Evolutionary conservation across 2,888 invertebrate species (phyloP).

Genomic region (Aradus depressus): DNA sequence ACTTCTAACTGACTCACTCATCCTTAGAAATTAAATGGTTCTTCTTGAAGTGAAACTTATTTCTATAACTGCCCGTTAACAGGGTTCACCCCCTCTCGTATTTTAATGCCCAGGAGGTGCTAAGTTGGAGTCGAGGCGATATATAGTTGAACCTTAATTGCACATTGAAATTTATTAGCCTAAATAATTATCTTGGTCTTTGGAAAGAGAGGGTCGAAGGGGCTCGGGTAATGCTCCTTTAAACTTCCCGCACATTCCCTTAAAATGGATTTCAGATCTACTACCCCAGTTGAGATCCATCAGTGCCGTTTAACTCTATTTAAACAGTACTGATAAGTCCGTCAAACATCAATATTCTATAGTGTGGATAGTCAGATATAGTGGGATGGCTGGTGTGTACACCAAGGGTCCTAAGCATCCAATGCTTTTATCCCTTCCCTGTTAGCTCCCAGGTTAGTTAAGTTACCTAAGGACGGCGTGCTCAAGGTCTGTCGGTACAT

Average conservation of each 20-base stretch:
- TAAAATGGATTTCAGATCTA: slow-evolving; percentile 14
- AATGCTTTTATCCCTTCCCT: no score
- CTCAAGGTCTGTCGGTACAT: no score
- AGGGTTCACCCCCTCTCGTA: slow-evolving; percentile 5
- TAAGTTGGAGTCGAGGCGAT: slow-evolving; percentile 14
- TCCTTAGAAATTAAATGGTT: slow-evolving; percentile 10
- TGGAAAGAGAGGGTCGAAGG: neutral
- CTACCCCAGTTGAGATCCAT: no score
- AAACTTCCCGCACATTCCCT: slow-evolving; percentile 6
- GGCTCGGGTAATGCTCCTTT: slow-evolving; percentile 9
- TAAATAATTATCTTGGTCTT: slow-evolving; percentile 17
- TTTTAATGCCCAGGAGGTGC: slow-evolving; percentile 12
- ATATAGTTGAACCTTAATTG: slow-evolving; percentile 18
- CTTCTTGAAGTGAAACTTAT: slow-evolving; percentile 9
- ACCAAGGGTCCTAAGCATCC: no score
- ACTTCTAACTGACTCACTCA: slow-evolving; percentile 6
- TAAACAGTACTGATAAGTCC: no score
- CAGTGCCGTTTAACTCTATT: no score
- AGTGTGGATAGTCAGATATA: no score
- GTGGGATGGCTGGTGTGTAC: no score
- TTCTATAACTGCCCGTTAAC: slow-evolving; percentile 9
- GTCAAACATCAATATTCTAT: no score
- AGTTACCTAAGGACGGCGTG: no score
- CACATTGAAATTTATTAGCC: slow-evolving; percentile 17
- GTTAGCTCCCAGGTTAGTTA: no score